Conservation (phyloP, 2,888 invertebrate genomes). For the Lepidochitona cinerea region DNA sequence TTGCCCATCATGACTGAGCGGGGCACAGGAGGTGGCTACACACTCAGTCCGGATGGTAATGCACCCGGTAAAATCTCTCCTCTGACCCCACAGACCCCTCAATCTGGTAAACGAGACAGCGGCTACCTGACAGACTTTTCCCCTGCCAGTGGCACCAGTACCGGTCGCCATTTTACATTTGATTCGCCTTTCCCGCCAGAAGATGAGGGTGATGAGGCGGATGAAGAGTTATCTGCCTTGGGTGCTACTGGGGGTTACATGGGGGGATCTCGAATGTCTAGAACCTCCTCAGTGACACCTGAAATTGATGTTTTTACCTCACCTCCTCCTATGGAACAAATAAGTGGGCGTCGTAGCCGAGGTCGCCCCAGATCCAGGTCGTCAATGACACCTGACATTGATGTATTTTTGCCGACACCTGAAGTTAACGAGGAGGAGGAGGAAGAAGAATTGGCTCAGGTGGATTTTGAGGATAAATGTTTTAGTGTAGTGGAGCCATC, state of each 20-base stretch:
- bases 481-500: slow-evolving; percentile 1
- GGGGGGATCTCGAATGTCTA: neutral
- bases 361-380: neutral
- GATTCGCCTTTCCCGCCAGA: slow-evolving; percentile 23
- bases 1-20: neutral
- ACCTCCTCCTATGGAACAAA: neutral
- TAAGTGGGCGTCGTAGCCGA: neutral
- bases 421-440: neutral
- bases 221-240: neutral
- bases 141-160: slow-evolving; percentile 38
- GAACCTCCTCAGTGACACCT: neutral
- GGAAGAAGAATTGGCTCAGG: neutral
- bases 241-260: slow-evolving; percentile 12
- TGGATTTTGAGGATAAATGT: neutral
- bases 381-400: neutral
- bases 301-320: slow-evolving; percentile 2
- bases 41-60: neutral
- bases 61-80: neutral
- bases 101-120: slow-evolving; percentile 48
- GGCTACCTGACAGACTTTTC: slow-evolving; percentile 58
- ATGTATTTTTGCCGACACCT: neutral
- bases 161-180: slow-evolving; percentile 42
- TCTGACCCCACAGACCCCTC: neutral
- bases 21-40: neutral
- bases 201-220: slow-evolving; percentile 3